Base-by-base conservation (phyloP, 2,888 invertebrate species). In the Anaspis maculata region DNA sequence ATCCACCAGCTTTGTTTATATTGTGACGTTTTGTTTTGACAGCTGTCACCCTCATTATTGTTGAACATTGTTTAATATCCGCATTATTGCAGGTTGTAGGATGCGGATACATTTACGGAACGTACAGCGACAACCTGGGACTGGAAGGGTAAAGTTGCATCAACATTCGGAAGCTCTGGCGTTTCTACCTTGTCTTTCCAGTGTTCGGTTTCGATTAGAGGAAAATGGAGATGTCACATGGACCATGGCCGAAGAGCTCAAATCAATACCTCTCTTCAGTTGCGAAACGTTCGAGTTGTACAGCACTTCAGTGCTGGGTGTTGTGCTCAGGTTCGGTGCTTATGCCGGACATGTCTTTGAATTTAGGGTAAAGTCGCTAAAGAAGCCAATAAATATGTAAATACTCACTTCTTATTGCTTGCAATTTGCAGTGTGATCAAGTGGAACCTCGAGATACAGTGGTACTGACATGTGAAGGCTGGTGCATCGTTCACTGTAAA, bases 271-370 rank as follows among this genome's bases (percentile, higher is more conserved):
- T 15, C 64, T 79, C 48, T 79, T 79, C 57, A 72, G 70, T 52
- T 79, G 78, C 64, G 78, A 79, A 59, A 78, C 77, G n/a, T 79
- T 75, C 56, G 78, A 79, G 64, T 66, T 74, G 30, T 63, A 62
- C 41, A 58, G 49, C 31, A 56, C 57, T 13, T 58, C 62, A 3
- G 35, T 39, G 14, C 38, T 43, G 11, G 42, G 40, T 9, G 49
- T 62, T 9, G 59, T 62, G 11, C 58, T 75, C 15, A 62, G 73
- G 38, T 76, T 78, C 61, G 77, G 77, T 15, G 73, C 76, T 22
- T 76, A 74, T 56, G 73, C 72, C 19, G 79, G 78, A 4, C 74
- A 78, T 59, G 72, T 77, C 44, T 74, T 79, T 47, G 78, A 79
- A 59, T 79, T 79, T 59, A 64, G 60, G 48, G 71, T 71, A 53